phyloP scores from a whole-genome alignment of 2,113 vertebrate genomes.

The Nymphicus hollandicus region DNA sequence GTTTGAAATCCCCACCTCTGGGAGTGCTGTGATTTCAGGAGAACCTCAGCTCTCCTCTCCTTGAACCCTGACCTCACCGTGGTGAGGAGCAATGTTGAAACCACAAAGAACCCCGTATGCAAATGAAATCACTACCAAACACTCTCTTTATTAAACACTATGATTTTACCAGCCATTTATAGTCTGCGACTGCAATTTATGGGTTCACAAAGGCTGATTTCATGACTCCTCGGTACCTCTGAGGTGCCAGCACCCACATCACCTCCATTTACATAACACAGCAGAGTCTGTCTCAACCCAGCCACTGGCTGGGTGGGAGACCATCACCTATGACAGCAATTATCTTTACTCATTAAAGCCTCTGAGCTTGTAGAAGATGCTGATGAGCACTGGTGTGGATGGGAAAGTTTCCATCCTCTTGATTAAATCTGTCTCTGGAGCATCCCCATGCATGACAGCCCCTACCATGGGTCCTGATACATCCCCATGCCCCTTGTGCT shows the following conservation, averaged over 20 bases:
- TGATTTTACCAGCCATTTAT: neutral
- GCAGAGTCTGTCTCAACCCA: neutral
- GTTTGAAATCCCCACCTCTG: neutral
- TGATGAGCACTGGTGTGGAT: neutral
- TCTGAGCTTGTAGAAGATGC: neutral
- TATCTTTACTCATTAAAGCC: neutral
- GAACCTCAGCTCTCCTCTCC: neutral
- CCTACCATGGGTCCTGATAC: accelerated
- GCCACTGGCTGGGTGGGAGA: neutral
- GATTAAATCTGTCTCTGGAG: neutral
- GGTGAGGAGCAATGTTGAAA: neutral
- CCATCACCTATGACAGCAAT: neutral
- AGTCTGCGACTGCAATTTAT: neutral
- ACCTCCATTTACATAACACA: neutral
- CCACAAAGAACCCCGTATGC: conserved; percentile 11
- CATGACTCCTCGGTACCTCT: neutral
- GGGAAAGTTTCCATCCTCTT: neutral
- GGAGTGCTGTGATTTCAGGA: neutral
- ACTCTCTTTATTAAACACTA: neutral
- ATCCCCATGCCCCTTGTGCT: accelerated
- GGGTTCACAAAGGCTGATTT: conserved; percentile 2
- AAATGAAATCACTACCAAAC: conserved; percentile 21
- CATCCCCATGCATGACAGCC: neutral
- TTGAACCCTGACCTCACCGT: neutral
- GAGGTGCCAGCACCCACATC: neutral